phyloP scores from a whole-genome alignment of 2,113 vertebrate genomes.

The Phaethornis superciliosus region DNA sequence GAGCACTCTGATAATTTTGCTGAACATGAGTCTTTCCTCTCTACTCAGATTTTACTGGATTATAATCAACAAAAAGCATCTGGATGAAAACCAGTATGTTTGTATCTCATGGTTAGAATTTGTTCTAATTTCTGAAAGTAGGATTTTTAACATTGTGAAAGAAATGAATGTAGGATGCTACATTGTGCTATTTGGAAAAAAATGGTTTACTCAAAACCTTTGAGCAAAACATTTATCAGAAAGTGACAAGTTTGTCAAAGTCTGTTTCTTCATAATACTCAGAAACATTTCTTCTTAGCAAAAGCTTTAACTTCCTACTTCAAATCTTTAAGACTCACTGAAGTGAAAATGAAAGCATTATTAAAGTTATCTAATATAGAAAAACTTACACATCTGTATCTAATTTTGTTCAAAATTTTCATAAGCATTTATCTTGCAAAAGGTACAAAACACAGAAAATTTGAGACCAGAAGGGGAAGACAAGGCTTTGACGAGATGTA shows the following conservation, averaged over 20 bases:
- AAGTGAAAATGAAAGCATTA: not conserved
- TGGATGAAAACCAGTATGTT: not conserved
- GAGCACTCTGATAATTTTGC: not conserved
- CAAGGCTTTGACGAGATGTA: not conserved
- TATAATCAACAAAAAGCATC: not conserved
- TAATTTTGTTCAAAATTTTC: not conserved
- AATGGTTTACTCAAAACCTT: not conserved
- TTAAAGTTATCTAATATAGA: not conserved
- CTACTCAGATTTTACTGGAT: not conserved
- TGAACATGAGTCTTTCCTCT: not conserved
- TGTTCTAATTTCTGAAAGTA: not conserved
- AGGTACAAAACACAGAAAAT: not conserved
- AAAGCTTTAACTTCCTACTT: not conserved
- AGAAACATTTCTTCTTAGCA: not conserved
- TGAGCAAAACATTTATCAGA: not conserved
- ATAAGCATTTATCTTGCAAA: not conserved
- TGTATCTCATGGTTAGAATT: not conserved
- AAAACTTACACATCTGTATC: not conserved
- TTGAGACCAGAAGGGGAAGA: not conserved
- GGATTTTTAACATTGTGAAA: not conserved
- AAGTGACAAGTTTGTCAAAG: not conserved
- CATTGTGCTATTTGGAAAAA: not conserved
- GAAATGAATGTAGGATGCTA: not conserved
- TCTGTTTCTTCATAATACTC: not conserved
- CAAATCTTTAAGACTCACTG: not conserved